These are phyloP conservation scores for Anoplius nigerrimus DNA, from an alignment of 2,888 invertebrate species.

Conservation along the genomic window DNA sequence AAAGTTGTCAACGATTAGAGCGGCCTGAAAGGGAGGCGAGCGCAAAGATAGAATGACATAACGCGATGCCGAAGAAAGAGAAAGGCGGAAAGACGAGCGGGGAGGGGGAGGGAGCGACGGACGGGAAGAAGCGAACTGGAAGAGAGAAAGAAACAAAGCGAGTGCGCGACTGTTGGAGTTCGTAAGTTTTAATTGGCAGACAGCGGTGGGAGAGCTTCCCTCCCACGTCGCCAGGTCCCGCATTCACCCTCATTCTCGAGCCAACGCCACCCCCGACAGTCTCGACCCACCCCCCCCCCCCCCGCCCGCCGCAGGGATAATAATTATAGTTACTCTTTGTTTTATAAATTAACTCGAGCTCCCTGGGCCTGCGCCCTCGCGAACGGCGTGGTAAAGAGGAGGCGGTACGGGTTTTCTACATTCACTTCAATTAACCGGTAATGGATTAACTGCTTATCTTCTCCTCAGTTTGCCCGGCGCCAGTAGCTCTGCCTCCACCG, in stretches of 20 bases:
- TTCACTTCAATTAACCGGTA: constrained; percentile 65
- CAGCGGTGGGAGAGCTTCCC: constrained; percentile 34
- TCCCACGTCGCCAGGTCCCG: background rate
- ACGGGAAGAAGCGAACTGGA: background rate
- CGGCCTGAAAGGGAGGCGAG: background rate
- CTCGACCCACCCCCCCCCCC: constrained; percentile 27
- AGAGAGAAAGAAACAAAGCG: background rate
- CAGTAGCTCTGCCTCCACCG: constrained; percentile 2
- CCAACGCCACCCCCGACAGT: constrained; percentile 23
- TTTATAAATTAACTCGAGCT: constrained; percentile 61
- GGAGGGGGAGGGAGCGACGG: background rate
- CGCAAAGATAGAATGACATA: background rate
- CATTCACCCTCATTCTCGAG: constrained; percentile 26
- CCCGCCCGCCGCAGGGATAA: constrained; percentile 41
- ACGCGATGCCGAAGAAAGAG: background rate
- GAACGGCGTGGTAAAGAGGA: constrained; percentile 29
- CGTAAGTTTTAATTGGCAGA: constrained; percentile 63
- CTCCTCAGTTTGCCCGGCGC: constrained; percentile 30
- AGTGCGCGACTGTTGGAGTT: constrained; percentile 42
- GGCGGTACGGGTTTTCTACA: constrained; percentile 39
- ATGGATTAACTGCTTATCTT: constrained; percentile 66
- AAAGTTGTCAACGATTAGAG: constrained; percentile 6
- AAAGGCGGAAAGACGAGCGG: constrained; percentile 36
- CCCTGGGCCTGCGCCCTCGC: constrained; percentile 29
- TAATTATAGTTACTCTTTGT: constrained; percentile 65